phyloP scores from a whole-genome alignment of 2,888 invertebrate species.

The Amphipoea oculea region DNA sequence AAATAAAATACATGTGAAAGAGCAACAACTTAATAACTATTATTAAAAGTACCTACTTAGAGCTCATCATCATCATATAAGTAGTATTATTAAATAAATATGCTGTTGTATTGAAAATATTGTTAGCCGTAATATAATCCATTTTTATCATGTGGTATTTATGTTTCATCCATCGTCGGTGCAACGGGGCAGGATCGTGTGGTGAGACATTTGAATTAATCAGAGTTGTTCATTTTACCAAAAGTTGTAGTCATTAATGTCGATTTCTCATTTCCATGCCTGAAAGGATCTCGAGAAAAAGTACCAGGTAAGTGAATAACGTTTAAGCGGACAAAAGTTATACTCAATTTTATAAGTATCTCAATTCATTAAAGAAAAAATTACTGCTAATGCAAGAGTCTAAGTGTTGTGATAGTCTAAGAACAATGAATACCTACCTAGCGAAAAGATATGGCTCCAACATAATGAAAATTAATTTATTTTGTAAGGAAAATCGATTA shows the following conservation, averaged over 20 bases:
- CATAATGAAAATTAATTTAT: not conserved
- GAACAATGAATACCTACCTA: not conserved
- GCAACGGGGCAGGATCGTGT: conserved; percentile 52
- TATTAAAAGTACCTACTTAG: not conserved
- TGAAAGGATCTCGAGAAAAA: conserved; percentile 87
- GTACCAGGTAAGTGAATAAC: conserved; percentile 80
- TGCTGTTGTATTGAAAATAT: not conserved
- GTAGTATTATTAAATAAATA: conserved; percentile 8
- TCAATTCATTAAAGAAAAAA: not conserved
- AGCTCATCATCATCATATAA: not conserved
- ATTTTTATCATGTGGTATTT: conserved; percentile 39
- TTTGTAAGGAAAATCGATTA: not conserved
- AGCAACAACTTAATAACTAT: not conserved
- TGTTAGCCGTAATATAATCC: conserved; percentile 1
- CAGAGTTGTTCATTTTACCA: conserved; percentile 24
- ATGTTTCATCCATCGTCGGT: conserved; percentile 59
- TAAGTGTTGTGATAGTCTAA: not conserved
- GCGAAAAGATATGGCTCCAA: not conserved
- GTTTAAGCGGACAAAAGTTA: not conserved
- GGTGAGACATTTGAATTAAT: conserved; percentile 53
- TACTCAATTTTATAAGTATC: not conserved
- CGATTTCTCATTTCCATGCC: conserved; percentile 73
- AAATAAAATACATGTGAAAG: not conserved
- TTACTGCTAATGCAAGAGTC: not conserved
- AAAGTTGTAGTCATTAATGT: conserved; percentile 56